Evolutionary conservation across 1,140 invertebrate genomes (phyloP).

Genomic region (Dryas iulia): DNA sequence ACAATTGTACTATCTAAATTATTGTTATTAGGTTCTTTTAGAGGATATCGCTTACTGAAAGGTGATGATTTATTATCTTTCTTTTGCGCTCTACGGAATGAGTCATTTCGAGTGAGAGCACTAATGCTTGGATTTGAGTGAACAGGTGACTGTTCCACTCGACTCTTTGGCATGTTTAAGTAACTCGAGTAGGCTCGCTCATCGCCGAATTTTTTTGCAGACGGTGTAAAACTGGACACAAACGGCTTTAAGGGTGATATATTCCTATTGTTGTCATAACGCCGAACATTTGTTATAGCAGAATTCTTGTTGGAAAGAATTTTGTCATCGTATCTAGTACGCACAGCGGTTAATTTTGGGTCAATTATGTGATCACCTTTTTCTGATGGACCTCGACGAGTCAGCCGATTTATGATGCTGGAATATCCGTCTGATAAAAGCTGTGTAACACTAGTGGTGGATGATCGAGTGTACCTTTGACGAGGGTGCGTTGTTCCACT

Average conservation of each 20-base stretch:
- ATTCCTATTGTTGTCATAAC: conserved; percentile 72
- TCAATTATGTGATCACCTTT: conserved; percentile 60
- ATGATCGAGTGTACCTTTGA: conserved; percentile 86
- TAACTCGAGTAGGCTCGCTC: conserved; percentile 67
- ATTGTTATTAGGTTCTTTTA: conserved; percentile 74
- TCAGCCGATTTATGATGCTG: conserved; percentile 88
- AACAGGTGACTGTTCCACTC: conserved; percentile 66
- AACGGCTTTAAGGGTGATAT: conserved; percentile 62
- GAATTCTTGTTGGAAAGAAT: conserved; percentile 62
- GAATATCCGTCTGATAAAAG: conserved; percentile 91
- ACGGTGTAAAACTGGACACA: conserved; percentile 43
- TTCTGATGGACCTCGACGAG: conserved; percentile 87
- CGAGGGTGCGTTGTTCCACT: conserved; percentile 69
- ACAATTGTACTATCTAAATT: conserved; percentile 62
- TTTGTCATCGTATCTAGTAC: conserved; percentile 70
- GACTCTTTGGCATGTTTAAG: conserved; percentile 55
- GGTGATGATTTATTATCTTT: conserved; percentile 72
- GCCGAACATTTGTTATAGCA: conserved; percentile 58
- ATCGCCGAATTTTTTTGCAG: conserved; percentile 59
- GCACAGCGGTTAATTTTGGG: conserved; percentile 52
- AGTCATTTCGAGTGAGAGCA: conserved; percentile 63
- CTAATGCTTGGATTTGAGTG: conserved; percentile 57
- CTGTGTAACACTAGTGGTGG: conserved; percentile 90
- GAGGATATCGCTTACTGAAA: conserved; percentile 67
- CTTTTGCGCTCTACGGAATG: conserved; percentile 65